A percentile compares a stretch with the other conserved stretches of the same genome.
phyloP scores from a whole-genome alignment of 1,140 invertebrate genomes.

The Pollicipes pollicipes region DNA sequence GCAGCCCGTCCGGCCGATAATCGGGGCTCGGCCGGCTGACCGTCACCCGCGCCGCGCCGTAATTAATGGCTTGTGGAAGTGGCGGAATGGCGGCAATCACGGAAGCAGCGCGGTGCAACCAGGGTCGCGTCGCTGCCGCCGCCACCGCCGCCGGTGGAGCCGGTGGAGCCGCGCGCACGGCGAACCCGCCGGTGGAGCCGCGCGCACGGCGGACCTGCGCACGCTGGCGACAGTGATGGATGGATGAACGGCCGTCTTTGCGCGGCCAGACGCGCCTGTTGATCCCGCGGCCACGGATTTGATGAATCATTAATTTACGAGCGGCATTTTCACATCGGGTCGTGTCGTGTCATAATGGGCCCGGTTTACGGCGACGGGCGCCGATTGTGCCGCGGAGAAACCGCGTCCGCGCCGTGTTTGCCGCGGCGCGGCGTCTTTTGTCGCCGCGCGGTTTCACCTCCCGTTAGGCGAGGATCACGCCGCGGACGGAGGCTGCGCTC shows the following conservation, averaged over 20 bases:
- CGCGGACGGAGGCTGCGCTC: no score
- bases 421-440: background rate
- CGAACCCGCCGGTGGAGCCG: background rate
- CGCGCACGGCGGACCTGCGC: background rate
- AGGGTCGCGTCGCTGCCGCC: no score
- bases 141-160: no score
- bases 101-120: no score
- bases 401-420: no score
- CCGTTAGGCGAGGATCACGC: no score
- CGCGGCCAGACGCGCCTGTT: background rate
- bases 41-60: background rate
- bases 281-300: background rate
- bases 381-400: background rate
- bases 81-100: background rate
- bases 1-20: background rate
- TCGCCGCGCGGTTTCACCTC: background rate
- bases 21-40: background rate
- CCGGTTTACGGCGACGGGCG: background rate
- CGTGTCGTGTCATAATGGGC: background rate
- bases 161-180: no score
- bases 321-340: background rate
- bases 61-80: constrained; percentile 2
- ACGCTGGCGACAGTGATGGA: background rate
- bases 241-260: no score
- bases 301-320: constrained; percentile 2